Evolutionary conservation across 2,888 invertebrate genomes (phyloP), one percentile per base, ranked within the genome.

Genomic region (Eulithis prunata): DNA sequence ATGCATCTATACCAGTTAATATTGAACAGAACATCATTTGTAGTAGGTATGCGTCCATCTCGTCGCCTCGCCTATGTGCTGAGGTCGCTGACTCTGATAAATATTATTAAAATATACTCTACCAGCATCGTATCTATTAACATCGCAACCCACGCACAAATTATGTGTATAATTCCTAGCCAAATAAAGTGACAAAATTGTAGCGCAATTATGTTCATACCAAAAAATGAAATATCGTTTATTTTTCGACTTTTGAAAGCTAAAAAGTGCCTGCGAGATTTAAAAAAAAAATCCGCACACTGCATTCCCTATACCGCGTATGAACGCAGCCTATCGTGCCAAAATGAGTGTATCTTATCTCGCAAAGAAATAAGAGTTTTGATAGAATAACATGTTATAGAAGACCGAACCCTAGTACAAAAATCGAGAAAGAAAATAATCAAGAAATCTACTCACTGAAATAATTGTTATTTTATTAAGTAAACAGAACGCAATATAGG

Each of bases 11-110:
- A 41, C 6, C 10, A 38, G 5, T 38, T 38, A 13, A 7, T 65
- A 58, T 62, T 55, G 58, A 55, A 59, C 49, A 46, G 57, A 61
- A 66, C 58, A 65, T 66, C 38, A 8, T 68, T 65, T 60, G 62
- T 28, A 10, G 21, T 3, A 13, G 21, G 21, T 62, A 81, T 83
- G 82, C 79, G 79, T 75, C 82, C 79, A 79, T 75, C 77, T 76
- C 77, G 78, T 56, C 58, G 68, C 56, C 62, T 79, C 79, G 80
- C 78, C 78, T 84, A 81, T 79, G 73, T 79, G 81, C 75, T 78
- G 88, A 80, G 90, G 89, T 90, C 91, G 85, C 78, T 84, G 90
- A 89, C 89, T 82, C 78, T 74, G 90, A 88, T 90, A 90, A 88
- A 89, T 85, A 84, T 83, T 85, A 82, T 82, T 86, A 80, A 68